phyloP scores from a whole-genome alignment of 2,113 vertebrate species.

The Scomber colias region DNA sequence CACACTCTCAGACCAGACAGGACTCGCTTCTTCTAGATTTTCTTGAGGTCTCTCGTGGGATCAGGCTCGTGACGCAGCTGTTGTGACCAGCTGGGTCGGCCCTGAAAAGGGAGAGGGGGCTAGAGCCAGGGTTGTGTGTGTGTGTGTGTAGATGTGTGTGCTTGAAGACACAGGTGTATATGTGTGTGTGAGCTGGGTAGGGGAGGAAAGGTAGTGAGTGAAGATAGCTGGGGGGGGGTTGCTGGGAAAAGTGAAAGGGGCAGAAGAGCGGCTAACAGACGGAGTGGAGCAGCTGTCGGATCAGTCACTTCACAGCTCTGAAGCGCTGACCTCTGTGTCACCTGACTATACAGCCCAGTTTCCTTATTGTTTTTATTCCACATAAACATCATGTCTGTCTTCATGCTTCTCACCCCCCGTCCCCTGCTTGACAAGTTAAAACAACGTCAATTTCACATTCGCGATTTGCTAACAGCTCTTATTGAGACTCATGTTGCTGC shows the following conservation, averaged over 20 bases:
- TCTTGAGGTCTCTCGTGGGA: constrained; percentile 46
- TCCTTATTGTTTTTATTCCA: constrained; percentile 52
- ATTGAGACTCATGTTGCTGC: background rate
- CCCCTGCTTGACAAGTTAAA: background rate
- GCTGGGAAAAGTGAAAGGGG: constrained; percentile 69
- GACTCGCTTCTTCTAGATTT: constrained; percentile 51
- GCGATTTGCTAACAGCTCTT: background rate
- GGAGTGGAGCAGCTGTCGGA: constrained; percentile 67
- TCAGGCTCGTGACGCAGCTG: constrained; percentile 67
- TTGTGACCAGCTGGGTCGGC: constrained; percentile 67
- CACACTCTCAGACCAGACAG: constrained; percentile 42
- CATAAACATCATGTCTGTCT: constrained; percentile 38
- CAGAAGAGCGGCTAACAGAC: constrained; percentile 45
- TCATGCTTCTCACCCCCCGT: constrained; percentile 9
- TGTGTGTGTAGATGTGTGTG: constrained; percentile 12
- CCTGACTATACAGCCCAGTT: constrained; percentile 34
- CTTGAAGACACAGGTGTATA: constrained; percentile 12
- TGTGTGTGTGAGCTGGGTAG: constrained; percentile 14
- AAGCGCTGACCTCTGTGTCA: constrained; percentile 59
- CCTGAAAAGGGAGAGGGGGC: constrained; percentile 42
- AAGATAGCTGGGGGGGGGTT: constrained; percentile 27
- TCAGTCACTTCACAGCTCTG: constrained; percentile 44
- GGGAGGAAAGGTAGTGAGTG: constrained; percentile 47
- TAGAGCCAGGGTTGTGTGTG: background rate
- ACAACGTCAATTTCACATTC: background rate